Evolutionary conservation across 2,888 invertebrate species (phyloP), one percentile per base, ranked within the genome.

Genomic region (Athalia cordata): DNA sequence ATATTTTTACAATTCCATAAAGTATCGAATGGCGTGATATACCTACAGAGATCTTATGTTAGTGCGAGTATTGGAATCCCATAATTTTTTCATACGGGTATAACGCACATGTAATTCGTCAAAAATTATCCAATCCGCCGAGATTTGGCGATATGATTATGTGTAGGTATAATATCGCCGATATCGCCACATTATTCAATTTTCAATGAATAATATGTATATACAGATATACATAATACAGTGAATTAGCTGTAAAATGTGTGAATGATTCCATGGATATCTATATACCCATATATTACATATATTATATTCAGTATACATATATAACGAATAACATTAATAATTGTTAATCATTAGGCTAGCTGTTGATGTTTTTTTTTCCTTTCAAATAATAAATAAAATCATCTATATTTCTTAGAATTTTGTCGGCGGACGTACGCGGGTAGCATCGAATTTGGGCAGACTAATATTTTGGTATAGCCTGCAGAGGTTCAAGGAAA

Each of bases 271-370:
- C 29, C 29, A 29, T 29, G 29, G 29, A 29, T 29, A 29, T 29
- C 29, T 29, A 29, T 29, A 29, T 29, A 29, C 29, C 29, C 29
- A 29, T 29, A 83, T 50, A 78, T 67, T 78, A 47, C 78, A 77
- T 78, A 78, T 75, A 50, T 75, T n/a, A 61, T 62, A 50, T 62
- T 29, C 29, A 64, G 50, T 62, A 75, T 75, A 62, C 49, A 75
- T 75, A 52, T 76, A 77, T 85, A 87, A 87, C 87, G 85, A 86
- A 87, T 85, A 89, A 89, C 88, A 89, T 89, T 86, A 84, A 89
- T 85, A 81, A 85, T 88, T 86, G 86, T 81, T 47, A 59, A 66
- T 68, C 82, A 80, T 87, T 85, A 83, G 84, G 84, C 86, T 87
- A 87, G 80, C 83, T 82, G 81, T 83, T 15, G 47, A 86, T 83